A percentile compares a stretch with the other conserved stretches of the same genome.
These are phyloP conservation scores for Anhinga anhinga DNA, from an alignment of 2,113 vertebrate species.

Conservation along the genomic window DNA sequence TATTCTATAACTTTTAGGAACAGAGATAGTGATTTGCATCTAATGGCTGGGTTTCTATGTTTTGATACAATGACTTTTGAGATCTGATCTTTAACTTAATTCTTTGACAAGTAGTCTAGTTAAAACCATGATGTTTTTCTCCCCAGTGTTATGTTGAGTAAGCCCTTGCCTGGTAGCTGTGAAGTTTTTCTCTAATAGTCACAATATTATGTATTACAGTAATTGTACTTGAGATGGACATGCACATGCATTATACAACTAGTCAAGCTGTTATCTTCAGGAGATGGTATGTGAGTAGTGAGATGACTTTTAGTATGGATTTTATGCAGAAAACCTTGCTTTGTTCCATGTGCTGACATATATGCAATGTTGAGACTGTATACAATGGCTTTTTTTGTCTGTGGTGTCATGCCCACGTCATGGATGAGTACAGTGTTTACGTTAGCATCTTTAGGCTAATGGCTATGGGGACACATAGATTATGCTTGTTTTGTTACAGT, in stretches of 20 bases:
- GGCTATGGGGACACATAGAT: not conserved
- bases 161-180: not conserved
- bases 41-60: not conserved
- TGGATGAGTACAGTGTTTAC: not conserved
- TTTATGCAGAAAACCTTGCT: conserved; percentile 17
- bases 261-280: not conserved
- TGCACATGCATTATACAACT: not conserved
- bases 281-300: not conserved
- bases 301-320: not conserved
- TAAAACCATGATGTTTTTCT: not conserved
- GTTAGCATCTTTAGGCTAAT: not conserved
- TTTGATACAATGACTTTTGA: not conserved
- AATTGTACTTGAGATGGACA: not conserved
- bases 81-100: not conserved
- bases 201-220: not conserved
- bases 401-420: not conserved
- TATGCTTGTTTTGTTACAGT: not conserved
- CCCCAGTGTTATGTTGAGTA: not conserved
- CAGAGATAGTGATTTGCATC: not conserved
- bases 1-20: not conserved
- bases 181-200: not conserved
- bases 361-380: not conserved
- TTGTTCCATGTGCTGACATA: conserved; percentile 39
- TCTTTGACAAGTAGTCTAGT: not conserved
- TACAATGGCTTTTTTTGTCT: conserved; percentile 47